Evolutionary conservation across 53 echinoderm and acorn worm species (phyloP).

Genomic region (Crossaster papposus): DNA sequence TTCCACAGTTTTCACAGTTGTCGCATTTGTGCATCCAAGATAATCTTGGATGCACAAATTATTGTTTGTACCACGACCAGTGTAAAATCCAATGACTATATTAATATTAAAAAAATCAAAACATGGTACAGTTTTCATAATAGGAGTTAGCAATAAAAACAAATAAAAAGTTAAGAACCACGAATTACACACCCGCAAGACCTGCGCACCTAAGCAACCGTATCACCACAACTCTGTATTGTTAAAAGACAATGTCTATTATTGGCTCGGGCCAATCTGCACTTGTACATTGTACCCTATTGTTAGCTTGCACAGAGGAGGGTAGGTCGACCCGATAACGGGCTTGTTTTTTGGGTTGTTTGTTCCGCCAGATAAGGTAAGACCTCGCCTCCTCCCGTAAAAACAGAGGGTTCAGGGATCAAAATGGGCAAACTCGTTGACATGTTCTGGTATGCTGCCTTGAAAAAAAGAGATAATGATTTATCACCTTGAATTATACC

Average conservation of each 20-base stretch:
- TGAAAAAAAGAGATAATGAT: neutral
- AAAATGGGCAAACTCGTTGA: neutral
- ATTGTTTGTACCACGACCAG: no score
- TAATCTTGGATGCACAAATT: no score
- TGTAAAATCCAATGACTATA: no score
- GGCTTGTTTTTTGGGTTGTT: slow-evolving; percentile 13
- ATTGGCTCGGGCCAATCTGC: slow-evolving; percentile 14
- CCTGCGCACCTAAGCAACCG: neutral
- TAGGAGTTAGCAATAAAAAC: no score
- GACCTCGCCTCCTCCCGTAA: neutral
- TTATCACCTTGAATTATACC: neutral
- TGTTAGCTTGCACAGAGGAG: slow-evolving; percentile 9
- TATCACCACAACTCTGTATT: neutral
- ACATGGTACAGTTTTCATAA: no score
- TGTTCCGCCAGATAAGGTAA: slow-evolving; percentile 33
- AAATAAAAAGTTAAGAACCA: no score
- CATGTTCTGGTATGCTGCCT: neutral
- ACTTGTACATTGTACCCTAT: slow-evolving; percentile 41
- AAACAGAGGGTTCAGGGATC: slow-evolving; percentile 13
- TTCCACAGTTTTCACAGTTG: no score
- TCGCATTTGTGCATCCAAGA: no score
- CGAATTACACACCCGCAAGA: no score
- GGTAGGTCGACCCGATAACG: slow-evolving; percentile 38
- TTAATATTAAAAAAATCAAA: no score
- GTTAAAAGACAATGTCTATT: slow-evolving; percentile 21